These are phyloP conservation scores for Drosophila yakuba DNA, from an alignment of 1,140 invertebrate genomes.

Conservation along the genomic window DNA sequence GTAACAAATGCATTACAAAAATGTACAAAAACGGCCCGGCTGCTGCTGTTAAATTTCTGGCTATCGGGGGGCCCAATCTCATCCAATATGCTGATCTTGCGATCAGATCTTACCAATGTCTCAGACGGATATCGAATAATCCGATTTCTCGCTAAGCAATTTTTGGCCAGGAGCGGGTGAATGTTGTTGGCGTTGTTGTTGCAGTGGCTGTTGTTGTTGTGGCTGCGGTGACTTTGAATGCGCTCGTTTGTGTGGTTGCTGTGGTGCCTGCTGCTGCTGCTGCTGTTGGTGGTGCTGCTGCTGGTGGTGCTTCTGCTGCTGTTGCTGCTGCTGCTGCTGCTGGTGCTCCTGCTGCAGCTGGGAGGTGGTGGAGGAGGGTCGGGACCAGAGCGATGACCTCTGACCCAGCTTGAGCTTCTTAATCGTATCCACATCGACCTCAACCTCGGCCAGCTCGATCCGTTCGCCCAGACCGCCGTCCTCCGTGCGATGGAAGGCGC, in stretches of 20 bases:
- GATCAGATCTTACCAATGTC: conserved; percentile 81
- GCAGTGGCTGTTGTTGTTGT: conserved; percentile 74
- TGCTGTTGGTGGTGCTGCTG: conserved; percentile 82
- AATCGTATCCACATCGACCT: conserved; percentile 91
- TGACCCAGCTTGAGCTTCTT: conserved; percentile 90
- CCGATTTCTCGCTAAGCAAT: conserved; percentile 81
- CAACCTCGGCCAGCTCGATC: conserved; percentile 88
- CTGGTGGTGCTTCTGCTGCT: conserved; percentile 64
- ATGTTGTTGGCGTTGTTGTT: conserved; percentile 77
- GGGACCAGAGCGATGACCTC: conserved; percentile 90
- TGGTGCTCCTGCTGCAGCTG: conserved; percentile 85
- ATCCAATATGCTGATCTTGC: conserved; percentile 61
- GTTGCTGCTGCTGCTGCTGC: conserved; percentile 78
- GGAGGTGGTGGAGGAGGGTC: conserved; percentile 86
- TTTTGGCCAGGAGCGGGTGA: conserved; percentile 82
- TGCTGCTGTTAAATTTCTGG: conserved; percentile 13
- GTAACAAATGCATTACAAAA: conserved; percentile 63
- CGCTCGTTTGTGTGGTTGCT: conserved; percentile 67
- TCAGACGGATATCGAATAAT: conserved; percentile 84
- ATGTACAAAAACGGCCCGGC: conserved; percentile 51
- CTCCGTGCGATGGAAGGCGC: conserved; percentile 81
- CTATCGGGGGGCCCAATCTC: conserved; percentile 47
- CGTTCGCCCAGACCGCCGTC: conserved; percentile 81
- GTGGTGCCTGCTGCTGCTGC: conserved; percentile 62
- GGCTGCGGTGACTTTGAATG: conserved; percentile 77